Base-by-base conservation (phyloP, 2,888 invertebrate species). In the Pyralis farinalis region DNA sequence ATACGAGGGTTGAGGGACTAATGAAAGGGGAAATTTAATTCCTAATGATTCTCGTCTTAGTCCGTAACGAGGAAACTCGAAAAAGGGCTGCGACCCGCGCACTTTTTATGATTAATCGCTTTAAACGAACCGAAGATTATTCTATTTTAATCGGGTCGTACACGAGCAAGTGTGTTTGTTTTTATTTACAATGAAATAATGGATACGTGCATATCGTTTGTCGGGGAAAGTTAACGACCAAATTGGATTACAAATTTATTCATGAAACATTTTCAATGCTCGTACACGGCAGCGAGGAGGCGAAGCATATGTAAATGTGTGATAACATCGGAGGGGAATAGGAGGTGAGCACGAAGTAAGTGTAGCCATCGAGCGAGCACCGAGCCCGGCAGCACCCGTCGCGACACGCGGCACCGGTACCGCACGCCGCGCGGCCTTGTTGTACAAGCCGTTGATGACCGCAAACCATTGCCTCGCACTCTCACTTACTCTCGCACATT, bases 21-120 rank as follows among this genome's bases (percentile, higher is more conserved):
- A 88, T 88, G 87, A 88, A 88, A 88, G 87, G 87, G 88, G 87
- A 88, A 87, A 88, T 88, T 88, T 88, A 88, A 88, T 87, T 87
- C 88, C 86, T 88, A 88, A 88, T 88, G 88, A 88, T 88, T 87
- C 86, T 83, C 88, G 86, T 88, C 88, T 87, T 86, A 87, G 87
- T 75, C 83, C 81, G 86, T 88, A 88, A 88, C 87, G 87, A 87
- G 87, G 86, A 83, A 84, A 85, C 84, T 84, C 80, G 81, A 84
- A 86, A 88, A 86, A 84, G 84, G 85, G 80, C 83, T 80, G 74
- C 74, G 78, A 81, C 77, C 78, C 70, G 76, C 69, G 63, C 57
- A 71, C 70, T 84, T 85, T 85, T 84, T 84, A 79, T 83, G 78
- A 84, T 77, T 78, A 79, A 84, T 84, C 79, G 78, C 69, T 79